Evolutionary conservation across 2,797 vertebrate species (phyloP).

Genomic region (Mastacembelus armatus): DNA sequence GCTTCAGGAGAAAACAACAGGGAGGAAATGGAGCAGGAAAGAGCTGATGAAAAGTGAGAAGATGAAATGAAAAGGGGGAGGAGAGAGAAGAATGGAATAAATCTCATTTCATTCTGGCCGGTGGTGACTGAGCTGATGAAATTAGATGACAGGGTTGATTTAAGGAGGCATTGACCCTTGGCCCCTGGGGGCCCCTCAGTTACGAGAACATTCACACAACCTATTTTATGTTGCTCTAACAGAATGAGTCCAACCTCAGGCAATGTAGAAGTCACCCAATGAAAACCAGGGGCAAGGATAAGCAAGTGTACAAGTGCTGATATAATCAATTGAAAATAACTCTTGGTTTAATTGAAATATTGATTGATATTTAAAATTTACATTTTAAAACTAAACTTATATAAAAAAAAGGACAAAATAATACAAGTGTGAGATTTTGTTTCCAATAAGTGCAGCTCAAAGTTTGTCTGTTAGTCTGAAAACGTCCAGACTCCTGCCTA

Average conservation of each 20-base stretch:
- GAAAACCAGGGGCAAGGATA: neutral
- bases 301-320: neutral
- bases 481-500: too few species aligned
- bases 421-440: too few species aligned
- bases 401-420: too few species aligned
- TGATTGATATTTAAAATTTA: too few species aligned
- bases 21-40: neutral
- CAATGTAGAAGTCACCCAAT: neutral
- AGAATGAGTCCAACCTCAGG: constrained; percentile 10
- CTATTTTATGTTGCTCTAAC: constrained; percentile 28
- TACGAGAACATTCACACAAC: constrained; percentile 19
- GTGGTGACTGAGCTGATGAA: constrained; percentile 69
- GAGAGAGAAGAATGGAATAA: constrained; percentile 46
- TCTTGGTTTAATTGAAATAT: too few species aligned
- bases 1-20: neutral
- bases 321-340: too few species aligned
- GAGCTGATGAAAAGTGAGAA: constrained; percentile 3
- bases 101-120: constrained; percentile 64
- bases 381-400: too few species aligned
- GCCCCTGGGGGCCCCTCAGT: constrained; percentile 26
- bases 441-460: too few species aligned
- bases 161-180: constrained; percentile 65
- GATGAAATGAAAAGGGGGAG: constrained; percentile 3
- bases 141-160: constrained; percentile 70
- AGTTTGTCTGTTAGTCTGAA: too few species aligned